Evolutionary conservation across 2,888 invertebrate species (phyloP).

Genomic region (Cancer borealis): DNA sequence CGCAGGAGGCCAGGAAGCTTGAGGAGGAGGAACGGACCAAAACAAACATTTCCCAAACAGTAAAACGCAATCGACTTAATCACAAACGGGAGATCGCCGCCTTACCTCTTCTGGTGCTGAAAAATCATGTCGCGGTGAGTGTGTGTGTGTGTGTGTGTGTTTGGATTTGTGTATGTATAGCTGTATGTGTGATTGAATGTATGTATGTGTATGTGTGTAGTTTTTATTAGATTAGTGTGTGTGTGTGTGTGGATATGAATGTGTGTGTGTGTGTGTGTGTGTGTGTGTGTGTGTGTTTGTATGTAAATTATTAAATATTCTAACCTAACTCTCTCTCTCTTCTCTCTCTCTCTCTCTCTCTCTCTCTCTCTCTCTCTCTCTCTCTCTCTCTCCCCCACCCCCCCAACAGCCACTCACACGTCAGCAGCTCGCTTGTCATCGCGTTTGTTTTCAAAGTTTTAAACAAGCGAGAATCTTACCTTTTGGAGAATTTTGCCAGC

Average conservation of each 20-base stretch:
- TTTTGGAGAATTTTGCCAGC: constrained; percentile 64
- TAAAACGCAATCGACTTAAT: neutral
- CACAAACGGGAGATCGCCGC: neutral
- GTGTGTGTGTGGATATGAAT: neutral
- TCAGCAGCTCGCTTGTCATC: constrained; percentile 12
- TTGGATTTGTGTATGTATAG: neutral
- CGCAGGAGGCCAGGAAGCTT: neutral
- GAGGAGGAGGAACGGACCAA: neutral
- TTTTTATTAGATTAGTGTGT: too few species aligned
- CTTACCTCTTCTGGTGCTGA: neutral
- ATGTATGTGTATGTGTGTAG: neutral
- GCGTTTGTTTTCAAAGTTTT: constrained; percentile 57
- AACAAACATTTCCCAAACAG: neutral
- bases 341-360: neutral
- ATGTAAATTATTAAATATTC: neutral
- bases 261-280: neutral
- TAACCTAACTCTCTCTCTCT: neutral
- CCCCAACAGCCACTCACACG: constrained; percentile 58
- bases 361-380: neutral
- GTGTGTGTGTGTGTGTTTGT: neutral
- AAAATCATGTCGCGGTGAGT: neutral
- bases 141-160: neutral
- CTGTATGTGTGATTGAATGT: neutral
- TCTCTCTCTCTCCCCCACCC: neutral
- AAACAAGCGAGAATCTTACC: constrained; percentile 50